A percentile compares a stretch with the other conserved stretches of the same genome.
Conservation (phyloP, 2,797 vertebrate genomes). For the Sebastes miniatus region DNA sequence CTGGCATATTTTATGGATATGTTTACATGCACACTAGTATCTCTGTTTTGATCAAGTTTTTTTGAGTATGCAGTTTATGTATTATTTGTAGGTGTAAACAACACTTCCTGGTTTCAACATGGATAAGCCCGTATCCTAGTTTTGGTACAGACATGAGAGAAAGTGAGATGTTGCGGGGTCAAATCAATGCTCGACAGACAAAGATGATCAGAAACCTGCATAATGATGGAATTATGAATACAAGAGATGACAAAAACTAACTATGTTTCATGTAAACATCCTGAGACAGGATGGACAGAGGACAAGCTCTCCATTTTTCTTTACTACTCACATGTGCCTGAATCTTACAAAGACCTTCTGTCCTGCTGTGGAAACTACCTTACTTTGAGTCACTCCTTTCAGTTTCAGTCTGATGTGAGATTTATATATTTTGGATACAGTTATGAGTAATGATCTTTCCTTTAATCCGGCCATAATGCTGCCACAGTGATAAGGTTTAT, state of each 20-base stretch:
- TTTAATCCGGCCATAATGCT: neutral
- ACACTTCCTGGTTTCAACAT: neutral
- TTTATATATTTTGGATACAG: neutral
- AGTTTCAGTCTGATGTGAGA: slow-evolving; percentile 13
- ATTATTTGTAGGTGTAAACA: neutral
- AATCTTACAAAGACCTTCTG: neutral
- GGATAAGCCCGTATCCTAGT: neutral
- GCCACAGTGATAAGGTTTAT: neutral
- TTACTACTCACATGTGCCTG: neutral
- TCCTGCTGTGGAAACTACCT: neutral
- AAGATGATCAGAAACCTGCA: neutral
- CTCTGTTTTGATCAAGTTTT: neutral
- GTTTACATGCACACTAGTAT: neutral
- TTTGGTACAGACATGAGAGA: neutral
- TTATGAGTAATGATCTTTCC: neutral
- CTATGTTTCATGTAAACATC: neutral
- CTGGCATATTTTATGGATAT: neutral
- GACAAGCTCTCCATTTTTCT: neutral
- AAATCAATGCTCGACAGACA: neutral
- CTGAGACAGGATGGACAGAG: neutral
- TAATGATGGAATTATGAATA: neutral
- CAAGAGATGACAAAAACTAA: neutral
- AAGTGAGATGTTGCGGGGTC: neutral
- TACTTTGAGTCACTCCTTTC: neutral
- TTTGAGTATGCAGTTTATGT: too few relatives aligned